A percentile compares a stretch with the other conserved stretches of the same genome.
Conservation (phyloP, 2,113 vertebrate species). For the Noctilio leporinus region DNA sequence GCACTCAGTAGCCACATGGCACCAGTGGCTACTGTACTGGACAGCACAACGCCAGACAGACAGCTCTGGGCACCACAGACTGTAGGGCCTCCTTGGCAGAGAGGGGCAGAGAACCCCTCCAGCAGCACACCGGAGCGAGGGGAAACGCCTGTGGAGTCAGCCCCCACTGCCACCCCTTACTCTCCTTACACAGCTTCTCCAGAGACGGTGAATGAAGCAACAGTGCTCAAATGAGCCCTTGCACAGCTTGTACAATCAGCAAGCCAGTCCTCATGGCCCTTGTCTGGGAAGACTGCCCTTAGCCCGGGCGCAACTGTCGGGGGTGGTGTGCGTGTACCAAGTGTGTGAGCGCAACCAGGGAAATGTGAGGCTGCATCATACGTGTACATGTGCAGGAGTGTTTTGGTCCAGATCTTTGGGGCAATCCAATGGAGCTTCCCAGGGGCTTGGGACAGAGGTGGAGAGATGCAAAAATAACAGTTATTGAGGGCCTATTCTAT, state of each 20-base stretch:
- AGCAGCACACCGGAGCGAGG: not conserved
- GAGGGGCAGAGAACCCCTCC: not conserved
- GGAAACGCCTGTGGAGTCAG: not conserved
- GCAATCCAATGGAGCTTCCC: not conserved
- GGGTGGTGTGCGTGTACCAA: not conserved
- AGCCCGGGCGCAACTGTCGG: not conserved
- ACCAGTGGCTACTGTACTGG: not conserved
- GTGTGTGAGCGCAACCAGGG: not conserved
- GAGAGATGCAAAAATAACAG: not conserved
- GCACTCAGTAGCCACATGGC: not conserved
- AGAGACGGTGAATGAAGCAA: not conserved
- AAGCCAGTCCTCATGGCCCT: not conserved
- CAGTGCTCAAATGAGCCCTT: not conserved
- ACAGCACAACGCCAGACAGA: not conserved
- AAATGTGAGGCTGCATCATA: fast-evolving
- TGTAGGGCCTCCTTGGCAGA: not conserved
- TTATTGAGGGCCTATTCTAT: not conserved
- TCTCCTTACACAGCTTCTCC: not conserved
- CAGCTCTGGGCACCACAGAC: not conserved
- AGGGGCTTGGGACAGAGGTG: not conserved
- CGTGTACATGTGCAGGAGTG: not conserved
- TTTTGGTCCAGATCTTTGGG: not conserved
- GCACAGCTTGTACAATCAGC: not conserved
- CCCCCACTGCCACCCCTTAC: no score
- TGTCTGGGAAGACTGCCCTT: not conserved